Evolutionary conservation across 2,888 invertebrate genomes (phyloP).

Genomic region (Dromius quadrimaculatus): DNA sequence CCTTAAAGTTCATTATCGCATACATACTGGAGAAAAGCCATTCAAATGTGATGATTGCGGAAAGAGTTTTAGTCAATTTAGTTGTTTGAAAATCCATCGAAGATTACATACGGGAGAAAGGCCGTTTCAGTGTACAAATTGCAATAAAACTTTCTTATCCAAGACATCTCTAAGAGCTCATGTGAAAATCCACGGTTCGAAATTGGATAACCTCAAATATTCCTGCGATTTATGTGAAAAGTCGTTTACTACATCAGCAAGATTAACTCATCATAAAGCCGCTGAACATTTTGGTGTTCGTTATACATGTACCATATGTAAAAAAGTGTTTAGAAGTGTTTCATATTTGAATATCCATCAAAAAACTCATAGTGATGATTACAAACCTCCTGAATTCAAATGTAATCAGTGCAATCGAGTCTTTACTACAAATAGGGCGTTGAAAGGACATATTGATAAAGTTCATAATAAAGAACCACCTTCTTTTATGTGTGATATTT

Average conservation of each 20-base stretch:
- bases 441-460: conserved; percentile 37
- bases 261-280: conserved; percentile 54
- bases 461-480: conserved; percentile 14
- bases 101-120: conserved; percentile 54
- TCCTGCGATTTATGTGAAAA: conserved; percentile 40
- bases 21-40: conserved; percentile 66
- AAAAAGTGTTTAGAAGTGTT: conserved; percentile 68
- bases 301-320: conserved; percentile 66
- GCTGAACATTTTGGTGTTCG: conserved; percentile 59
- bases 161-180: conserved; percentile 68
- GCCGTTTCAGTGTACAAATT: conserved; percentile 61
- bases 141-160: conserved; percentile 65
- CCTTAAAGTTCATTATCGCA: conserved; percentile 65
- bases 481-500: conserved; percentile 59
- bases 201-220: background rate
- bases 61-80: conserved; percentile 65
- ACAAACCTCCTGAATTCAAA: conserved; percentile 21
- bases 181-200: conserved; percentile 62
- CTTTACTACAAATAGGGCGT: conserved; percentile 36
- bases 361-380: conserved; percentile 66
- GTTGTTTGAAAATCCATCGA: conserved; percentile 64
- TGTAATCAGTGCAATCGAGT: conserved; percentile 39
- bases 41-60: conserved; percentile 68
- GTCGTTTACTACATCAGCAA: conserved; percentile 26
- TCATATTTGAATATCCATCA: conserved; percentile 70